Evolutionary conservation across 2,113 vertebrate genomes (phyloP).

Genomic region (Phrynosoma blainvillii): DNA sequence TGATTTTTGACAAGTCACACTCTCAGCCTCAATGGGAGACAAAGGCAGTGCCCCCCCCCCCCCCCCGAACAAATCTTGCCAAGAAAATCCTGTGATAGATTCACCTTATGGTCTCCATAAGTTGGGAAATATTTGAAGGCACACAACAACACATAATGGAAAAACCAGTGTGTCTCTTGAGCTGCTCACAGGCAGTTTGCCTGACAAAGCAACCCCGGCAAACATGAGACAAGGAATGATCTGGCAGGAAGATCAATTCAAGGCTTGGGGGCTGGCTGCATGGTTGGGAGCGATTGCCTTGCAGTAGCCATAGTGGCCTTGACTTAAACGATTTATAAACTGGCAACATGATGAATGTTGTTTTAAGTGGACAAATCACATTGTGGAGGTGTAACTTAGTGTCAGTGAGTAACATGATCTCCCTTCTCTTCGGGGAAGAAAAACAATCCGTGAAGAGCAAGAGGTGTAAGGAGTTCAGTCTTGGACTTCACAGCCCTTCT

Average conservation of each 20-base stretch:
- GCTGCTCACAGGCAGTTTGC: neutral
- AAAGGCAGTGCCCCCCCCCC: no score
- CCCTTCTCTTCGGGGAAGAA: slow-evolving; percentile 63
- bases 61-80: no score
- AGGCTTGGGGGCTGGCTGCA: neutral
- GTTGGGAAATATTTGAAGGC: no score
- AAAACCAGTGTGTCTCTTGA: neutral
- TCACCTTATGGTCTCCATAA: no score
- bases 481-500: slow-evolving; percentile 68
- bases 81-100: no score
- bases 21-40: no score
- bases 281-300: slow-evolving; percentile 55
- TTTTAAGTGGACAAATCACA: slow-evolving; percentile 74
- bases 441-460: slow-evolving; percentile 51
- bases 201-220: slow-evolving; percentile 62
- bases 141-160: neutral
- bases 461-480: slow-evolving; percentile 66
- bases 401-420: slow-evolving; percentile 69
- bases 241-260: slow-evolving; percentile 61
- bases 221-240: slow-evolving; percentile 65
- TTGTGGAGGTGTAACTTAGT: slow-evolving; percentile 74
- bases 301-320: slow-evolving; percentile 79
- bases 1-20: no score
- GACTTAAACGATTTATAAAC: slow-evolving; percentile 79
- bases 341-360: slow-evolving; percentile 78